Evolutionary conservation across 30 jellyfish, hydroid and myxozoan genomes (phyloP), one percentile per base, ranked within the genome.

Genomic region (Hydractinia echinata): DNA sequence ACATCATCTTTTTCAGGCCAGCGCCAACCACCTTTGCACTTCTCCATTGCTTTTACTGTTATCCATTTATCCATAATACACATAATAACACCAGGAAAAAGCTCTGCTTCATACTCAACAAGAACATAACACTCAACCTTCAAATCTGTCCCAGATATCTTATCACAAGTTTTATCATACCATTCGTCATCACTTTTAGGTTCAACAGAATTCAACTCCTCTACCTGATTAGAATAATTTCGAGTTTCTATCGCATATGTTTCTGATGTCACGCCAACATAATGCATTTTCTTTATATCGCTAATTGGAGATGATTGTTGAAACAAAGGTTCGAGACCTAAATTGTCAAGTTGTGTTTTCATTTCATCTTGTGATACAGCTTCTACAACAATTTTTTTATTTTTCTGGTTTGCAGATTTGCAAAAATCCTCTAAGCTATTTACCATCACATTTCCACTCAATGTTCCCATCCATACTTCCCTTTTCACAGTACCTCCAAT

Each of bases 21-120:
- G 10, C 44, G 53, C 92, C 89, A 83, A 8, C 82, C 82, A 73
- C 89, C 92, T 15, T 84, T 69, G 61, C 89, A 83, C 21, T 61
- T 83, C 55, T 83, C 52, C 92, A 83, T 76, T 55, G 82, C 88
- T 61, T n/a, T 50, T 20, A 74, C 74, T 51, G 20, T 51, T 21
- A 66, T 86, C 8, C 87, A 87, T 6, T 70, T 72, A n/a, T 72
- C 87, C n/a, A 51, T 53, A 18, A 76, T 72, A 48, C n/a, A n/a
- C 62, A 81, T 30, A 11, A 83, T 72, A 19, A 51, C 50, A 10
- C 89, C 92, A 1, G 82, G 87, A 55, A 74, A 73, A 20, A 73
- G 56, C 89, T 83, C 89, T 16, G 70, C 88, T 61, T 73, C 89
- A 50, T 74, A 83, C 66, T 61, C 53, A 55, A 80, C 54, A n/a